Evolutionary conservation across 23 tunicate species (phyloP), one percentile per base, ranked within the genome.

Genomic region (Ascidia mentula): DNA sequence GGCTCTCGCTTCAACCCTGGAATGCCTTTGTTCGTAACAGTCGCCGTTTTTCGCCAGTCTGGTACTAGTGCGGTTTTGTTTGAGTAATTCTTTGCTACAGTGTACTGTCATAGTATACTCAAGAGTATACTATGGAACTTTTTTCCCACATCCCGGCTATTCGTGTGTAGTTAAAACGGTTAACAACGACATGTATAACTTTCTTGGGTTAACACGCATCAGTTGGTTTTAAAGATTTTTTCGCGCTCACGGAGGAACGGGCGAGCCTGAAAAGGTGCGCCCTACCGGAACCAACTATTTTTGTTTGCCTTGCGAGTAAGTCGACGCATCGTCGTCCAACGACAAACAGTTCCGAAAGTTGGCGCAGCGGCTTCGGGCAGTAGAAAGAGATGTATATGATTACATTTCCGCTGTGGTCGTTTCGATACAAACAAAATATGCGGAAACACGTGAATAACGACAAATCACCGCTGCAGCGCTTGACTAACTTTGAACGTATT

Each of bases 241-340:
- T 53, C 7, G 12, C 24, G 22, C 13, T 53, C 22, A 26, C 65
- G 65, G 65, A 53, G 24, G 65, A 53, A 53, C 65, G 65, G 28
- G 24, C 4, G 24, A 9, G 65, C 24, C 65, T 53, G 13, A 53
- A 53, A 53, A 53, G 65, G 65, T 53, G 65, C 65, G 65, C 65
- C 24, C 65, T 53, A 53, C 65, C 65, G 65, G 7, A 53, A 53
- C 65, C 65, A 53, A 53, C 65, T 53, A 53, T 53, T 53, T 53
- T 53, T 53, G 65, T 53, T 53, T 53, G 24, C 65, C 65, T 3
- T 20, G 65, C 24, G 28, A 53, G 65, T 5, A 9, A 26, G 65
- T 53, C 53, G 65, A 53, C 22, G 13, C 24, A 20, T 3, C 13
- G 24, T 6, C 53, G 53, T 42, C 53, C 65, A 28, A 53, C 24